Base-by-base conservation (phyloP, 2,888 invertebrate genomes). In the Stenotaenia linearis region DNA sequence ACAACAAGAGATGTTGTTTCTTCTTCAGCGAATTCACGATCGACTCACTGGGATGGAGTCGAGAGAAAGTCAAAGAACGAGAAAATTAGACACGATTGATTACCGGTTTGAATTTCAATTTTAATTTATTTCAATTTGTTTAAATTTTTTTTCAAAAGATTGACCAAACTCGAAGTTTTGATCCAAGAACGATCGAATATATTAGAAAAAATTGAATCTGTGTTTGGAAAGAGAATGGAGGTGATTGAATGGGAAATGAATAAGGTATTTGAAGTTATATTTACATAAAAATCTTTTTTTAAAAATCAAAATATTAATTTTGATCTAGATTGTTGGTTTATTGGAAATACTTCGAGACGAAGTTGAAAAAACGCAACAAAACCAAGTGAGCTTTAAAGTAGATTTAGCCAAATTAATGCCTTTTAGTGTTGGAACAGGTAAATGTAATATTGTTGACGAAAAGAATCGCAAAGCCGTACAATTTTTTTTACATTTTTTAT, bases 1-100 rank as follows among this genome's bases (percentile, higher is more conserved):
- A 69, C 69, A 69, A 12, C 69, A 69, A 69, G 69, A 69, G 2
- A 69, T 28, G 23, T 25, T 69, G 28, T 69, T 69, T 69, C 69
- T 82, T 45, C 81, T 84, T 18, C 83, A 83, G 78, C 79, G 83
- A 37, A 80, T 84, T 21, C 82, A 82, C 50, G 83, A 84, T 50
- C 80, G 83, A 50, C 80, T 84, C 23, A 80, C 82, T 10, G 80
- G 82, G 15, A 80, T 83, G 37, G 83, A 83, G 79, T 74, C 82
- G 4, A 79, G 82, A 7, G 82, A 83, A 79, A 80, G 75, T n/a
- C 82, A 83, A 69, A 80, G 81, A 56, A 78, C 82, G 7, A 80
- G 83, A 56, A 82, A 82, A 77, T 80, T 83, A n/a, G 83, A 83
- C 76, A 81, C 80, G 21, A 80, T 84, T 56, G 82, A 83, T 76